phyloP scores from a whole-genome alignment of 2,113 vertebrate genomes.

The Peromyscus californicus region DNA sequence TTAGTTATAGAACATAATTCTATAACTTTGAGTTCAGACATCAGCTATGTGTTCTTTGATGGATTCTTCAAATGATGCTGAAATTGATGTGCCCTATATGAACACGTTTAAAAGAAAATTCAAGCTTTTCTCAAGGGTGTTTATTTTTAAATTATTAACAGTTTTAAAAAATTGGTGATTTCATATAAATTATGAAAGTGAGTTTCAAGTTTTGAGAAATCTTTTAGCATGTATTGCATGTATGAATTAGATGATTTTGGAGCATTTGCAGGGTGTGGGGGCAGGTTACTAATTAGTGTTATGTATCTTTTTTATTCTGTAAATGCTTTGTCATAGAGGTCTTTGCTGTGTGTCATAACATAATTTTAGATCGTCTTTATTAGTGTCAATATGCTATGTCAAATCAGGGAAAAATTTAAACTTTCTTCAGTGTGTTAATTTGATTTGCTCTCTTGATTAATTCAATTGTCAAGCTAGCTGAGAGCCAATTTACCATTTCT shows the following conservation, averaged over 20 bases:
- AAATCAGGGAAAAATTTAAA: neutral
- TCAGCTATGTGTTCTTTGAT: neutral
- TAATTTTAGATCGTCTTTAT: constrained; percentile 8
- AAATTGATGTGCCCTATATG: neutral
- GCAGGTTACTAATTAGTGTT: neutral
- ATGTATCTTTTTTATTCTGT: neutral
- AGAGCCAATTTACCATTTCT: constrained; percentile 44
- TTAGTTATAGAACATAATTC: neutral
- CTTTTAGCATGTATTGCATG: neutral
- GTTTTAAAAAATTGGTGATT: constrained; percentile 5
- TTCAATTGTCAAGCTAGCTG: constrained; percentile 50
- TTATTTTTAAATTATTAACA: neutral
- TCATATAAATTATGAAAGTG: neutral
- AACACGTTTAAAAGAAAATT: neutral
- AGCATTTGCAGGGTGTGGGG: neutral
- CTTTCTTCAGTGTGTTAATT: neutral
- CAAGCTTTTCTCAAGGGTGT: neutral
- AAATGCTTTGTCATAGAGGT: neutral
- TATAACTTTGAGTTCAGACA: neutral
- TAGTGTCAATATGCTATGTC: constrained; percentile 43
- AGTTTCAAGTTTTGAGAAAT: neutral
- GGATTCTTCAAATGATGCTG: neutral
- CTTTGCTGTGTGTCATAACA: neutral
- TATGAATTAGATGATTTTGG: neutral
- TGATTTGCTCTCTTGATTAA: constrained; percentile 66